Percentiles rank a stretch among this genome's conserved stretches.
phyloP scores from a whole-genome alignment of 2,113 vertebrate species.

The Rhodinocichla rosea region DNA sequence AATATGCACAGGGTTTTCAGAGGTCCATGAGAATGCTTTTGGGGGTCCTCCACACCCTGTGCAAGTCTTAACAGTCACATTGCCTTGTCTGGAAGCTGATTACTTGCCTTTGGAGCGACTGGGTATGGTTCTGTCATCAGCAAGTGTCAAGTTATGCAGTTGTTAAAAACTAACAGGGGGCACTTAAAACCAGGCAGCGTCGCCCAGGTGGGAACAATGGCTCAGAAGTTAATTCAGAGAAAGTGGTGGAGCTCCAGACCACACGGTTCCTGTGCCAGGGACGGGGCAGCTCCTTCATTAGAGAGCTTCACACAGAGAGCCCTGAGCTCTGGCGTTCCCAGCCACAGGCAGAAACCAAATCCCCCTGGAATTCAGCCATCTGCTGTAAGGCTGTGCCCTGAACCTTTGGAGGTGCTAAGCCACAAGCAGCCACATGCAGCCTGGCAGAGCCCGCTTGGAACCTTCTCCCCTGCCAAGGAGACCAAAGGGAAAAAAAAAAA shows the following conservation, averaged over 20 bases:
- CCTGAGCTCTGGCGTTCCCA: not conserved
- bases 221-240: slow-evolving; percentile 65
- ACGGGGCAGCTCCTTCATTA: not conserved
- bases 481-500: not conserved
- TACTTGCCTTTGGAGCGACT: slow-evolving; percentile 46
- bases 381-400: slow-evolving; percentile 1
- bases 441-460: slow-evolving; percentile 16
- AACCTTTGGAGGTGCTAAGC: slow-evolving; percentile 50
- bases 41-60: not conserved
- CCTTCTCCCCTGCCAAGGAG: slow-evolving; percentile 7
- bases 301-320: not conserved
- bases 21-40: not conserved
- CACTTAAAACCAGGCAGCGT: slow-evolving; percentile 35
- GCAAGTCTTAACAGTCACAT: slow-evolving; percentile 51
- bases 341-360: slow-evolving; percentile 34
- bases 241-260: slow-evolving; percentile 22
- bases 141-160: slow-evolving; percentile 64
- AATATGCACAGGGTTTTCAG: not conserved
- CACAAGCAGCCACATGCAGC: slow-evolving; percentile 24
- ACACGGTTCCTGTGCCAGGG: not conserved
- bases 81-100: slow-evolving; percentile 62
- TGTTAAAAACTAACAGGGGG: slow-evolving; percentile 60
- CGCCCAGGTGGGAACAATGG: slow-evolving; percentile 55
- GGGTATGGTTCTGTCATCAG: slow-evolving; percentile 11
- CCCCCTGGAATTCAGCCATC: slow-evolving; percentile 33